Percentiles rank a stretch among this genome's conserved stretches.
Conservation (phyloP, 2,888 invertebrate genomes). For the Coenonympha glycerion region DNA sequence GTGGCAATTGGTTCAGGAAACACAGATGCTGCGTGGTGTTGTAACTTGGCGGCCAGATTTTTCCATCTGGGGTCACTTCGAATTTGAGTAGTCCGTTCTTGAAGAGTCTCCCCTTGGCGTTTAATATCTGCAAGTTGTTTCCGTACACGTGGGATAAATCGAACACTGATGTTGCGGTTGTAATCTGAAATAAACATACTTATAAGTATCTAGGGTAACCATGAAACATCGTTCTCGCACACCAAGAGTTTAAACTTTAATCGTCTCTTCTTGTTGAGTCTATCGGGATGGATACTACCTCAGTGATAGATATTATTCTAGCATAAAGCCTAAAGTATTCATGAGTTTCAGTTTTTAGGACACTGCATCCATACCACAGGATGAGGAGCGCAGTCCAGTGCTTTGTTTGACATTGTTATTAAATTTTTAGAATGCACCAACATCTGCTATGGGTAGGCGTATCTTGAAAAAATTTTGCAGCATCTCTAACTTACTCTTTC, state of each 20-base stretch:
- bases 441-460: too few relatives aligned
- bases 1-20: constrained; percentile 35
- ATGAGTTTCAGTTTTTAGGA: too few relatives aligned
- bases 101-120: constrained; percentile 31
- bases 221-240: too few relatives aligned
- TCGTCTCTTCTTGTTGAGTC: too few relatives aligned
- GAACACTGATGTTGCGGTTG: constrained; percentile 35
- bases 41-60: constrained; percentile 36
- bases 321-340: too few relatives aligned
- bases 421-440: too few relatives aligned
- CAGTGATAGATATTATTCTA: too few relatives aligned
- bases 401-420: too few relatives aligned
- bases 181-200: constrained; percentile 34
- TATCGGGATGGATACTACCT: too few relatives aligned
- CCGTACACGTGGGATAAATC: constrained; percentile 38
- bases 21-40: constrained; percentile 27
- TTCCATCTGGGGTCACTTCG: constrained; percentile 35
- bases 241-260: too few relatives aligned
- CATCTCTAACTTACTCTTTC: constrained; percentile 31
- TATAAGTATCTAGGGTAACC: not conserved
- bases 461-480: not conserved
- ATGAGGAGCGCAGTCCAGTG: too few relatives aligned
- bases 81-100: constrained; percentile 34
- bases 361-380: too few relatives aligned
- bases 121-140: constrained; percentile 21